Base-by-base conservation (phyloP, 2,888 invertebrate species). In the Diaprepes abbreviatus region DNA sequence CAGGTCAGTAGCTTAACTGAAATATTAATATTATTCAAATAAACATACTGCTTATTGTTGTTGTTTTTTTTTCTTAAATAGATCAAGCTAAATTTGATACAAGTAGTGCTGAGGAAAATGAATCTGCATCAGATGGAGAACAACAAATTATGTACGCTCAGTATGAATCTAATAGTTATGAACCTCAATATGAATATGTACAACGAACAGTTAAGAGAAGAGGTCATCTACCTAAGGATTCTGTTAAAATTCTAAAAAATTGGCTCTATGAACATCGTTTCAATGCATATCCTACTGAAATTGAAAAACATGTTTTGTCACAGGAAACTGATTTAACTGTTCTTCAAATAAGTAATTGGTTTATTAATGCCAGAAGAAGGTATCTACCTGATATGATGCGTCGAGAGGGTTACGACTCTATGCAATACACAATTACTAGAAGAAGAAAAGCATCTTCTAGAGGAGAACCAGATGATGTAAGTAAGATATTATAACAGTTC, bases 341-440 rank as follows among this genome's bases (percentile, higher is more conserved):
- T 36, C 74, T 84, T 9, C 84, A 84, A 75, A 84, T 84, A 33
- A 83, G 83, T 73, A 84, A 84, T 74, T 84, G 84, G 84, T 84
- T 84, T 74, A 84, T 84, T 43, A 84, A 84, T 74, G 83, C 83
- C 0, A 74, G 84, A 65, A 71, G 83, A 59, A 64, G 81, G 54
- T 84, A 84, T 73, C 73, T 84, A 62, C 84, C 84, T 2, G 83
- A 84, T 71, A 84, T 84, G 82, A 84, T 84, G 84, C 69, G 84
- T 10, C 77, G 83, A 36, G 84, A 84, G 74, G 84, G 84, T 19
- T 84, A 81, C 72, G 84, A 84, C 72, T 83, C 84, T 0, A 80
- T 83, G 74, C 82, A 83, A 43, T 84, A 82, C 67, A 84, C 84
- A 7, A 84, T 83, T 66, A 83, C 83, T 2, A 76, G 84, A 65